These are phyloP conservation scores for Globia sparganii DNA, from an alignment of 2,888 invertebrate species.

Conservation along the genomic window DNA sequence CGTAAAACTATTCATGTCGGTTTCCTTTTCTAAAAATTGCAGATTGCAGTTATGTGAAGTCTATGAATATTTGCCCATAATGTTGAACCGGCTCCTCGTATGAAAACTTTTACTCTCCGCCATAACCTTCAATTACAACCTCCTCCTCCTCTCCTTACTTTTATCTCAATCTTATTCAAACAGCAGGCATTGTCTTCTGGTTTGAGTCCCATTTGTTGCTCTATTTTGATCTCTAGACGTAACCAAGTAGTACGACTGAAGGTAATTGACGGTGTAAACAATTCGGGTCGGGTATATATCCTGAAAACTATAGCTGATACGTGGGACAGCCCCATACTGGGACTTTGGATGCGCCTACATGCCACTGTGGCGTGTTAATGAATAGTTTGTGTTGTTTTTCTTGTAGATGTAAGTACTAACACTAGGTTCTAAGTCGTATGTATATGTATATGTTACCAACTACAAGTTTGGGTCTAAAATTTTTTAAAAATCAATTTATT, in stretches of 20 bases:
- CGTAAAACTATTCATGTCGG: not conserved
- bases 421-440: too few relatives aligned
- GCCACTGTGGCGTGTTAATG: too few relatives aligned
- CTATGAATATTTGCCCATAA: not conserved
- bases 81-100: not conserved
- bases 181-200: not conserved
- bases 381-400: too few relatives aligned
- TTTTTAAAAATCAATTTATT: too few relatives aligned
- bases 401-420: too few relatives aligned
- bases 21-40: not conserved
- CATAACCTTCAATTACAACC: not conserved
- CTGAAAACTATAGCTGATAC: too few relatives aligned
- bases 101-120: not conserved
- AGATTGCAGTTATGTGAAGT: not conserved
- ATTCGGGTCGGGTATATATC: not conserved
- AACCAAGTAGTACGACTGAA: not conserved
- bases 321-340: too few relatives aligned
- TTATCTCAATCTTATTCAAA: not conserved
- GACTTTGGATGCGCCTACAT: too few relatives aligned
- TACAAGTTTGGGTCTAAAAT: too few relatives aligned
- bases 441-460: too few relatives aligned
- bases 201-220: not conserved
- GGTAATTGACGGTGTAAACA: not conserved
- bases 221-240: not conserved
- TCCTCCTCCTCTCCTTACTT: not conserved